These are phyloP conservation scores for Mus spicilegus DNA, from an alignment of 2,113 vertebrate species.

Conservation along the genomic window DNA sequence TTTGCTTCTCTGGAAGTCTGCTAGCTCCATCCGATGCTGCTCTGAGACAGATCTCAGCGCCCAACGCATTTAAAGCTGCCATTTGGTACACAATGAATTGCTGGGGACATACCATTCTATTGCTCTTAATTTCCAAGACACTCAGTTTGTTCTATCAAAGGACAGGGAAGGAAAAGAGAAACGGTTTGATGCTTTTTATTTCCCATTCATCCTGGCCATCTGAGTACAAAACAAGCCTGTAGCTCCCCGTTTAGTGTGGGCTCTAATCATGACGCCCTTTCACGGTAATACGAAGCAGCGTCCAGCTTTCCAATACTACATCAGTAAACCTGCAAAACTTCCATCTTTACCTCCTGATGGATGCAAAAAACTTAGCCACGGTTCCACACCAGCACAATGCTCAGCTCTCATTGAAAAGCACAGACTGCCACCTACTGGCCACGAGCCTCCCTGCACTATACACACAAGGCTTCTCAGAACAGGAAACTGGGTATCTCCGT, in stretches of 20 bases:
- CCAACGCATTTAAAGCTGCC: neutral
- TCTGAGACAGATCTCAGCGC: neutral
- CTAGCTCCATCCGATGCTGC: neutral
- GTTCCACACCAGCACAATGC: neutral
- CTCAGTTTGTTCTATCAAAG: neutral
- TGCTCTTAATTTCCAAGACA: neutral
- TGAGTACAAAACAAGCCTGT: neutral
- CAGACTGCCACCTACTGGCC: constrained; percentile 85
- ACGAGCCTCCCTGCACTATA: neutral
- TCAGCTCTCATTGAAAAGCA: constrained; percentile 64
- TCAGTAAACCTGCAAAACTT: constrained; percentile 42
- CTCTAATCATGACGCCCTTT: neutral
- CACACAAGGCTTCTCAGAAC: neutral
- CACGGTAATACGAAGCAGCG: neutral
- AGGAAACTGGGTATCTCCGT: neutral
- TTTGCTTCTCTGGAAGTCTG: neutral
- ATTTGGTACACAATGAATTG: neutral
- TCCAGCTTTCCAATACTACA: neutral
- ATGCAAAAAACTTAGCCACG: neutral
- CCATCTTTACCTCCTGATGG: neutral
- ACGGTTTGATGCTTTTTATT: neutral
- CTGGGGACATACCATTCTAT: neutral
- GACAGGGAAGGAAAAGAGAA: neutral
- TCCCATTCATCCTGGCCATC: neutral
- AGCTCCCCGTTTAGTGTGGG: neutral